phyloP scores from a whole-genome alignment of 2,797 vertebrate genomes.

The Rousettus madagascariensis region DNA sequence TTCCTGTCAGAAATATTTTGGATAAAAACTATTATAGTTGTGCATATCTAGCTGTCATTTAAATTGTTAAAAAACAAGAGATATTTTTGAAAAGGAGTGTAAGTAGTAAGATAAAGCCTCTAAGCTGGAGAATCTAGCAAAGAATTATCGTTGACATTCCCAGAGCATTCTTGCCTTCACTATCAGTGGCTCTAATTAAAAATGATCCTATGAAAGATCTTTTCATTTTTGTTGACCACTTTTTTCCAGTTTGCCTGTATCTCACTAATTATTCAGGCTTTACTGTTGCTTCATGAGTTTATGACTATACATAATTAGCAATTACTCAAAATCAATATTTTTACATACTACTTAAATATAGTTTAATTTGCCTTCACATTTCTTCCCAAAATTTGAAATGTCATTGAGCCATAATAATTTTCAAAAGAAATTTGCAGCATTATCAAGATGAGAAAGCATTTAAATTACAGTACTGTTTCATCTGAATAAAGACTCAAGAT shows the following conservation, averaged over 20 bases:
- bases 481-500: not conserved
- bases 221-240: not conserved
- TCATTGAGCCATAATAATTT: not conserved
- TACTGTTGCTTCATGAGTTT: not conserved
- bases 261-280: not conserved
- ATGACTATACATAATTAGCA: not conserved
- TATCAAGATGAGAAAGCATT: not conserved
- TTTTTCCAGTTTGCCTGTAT: not conserved
- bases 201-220: not conserved
- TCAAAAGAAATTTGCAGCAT: not conserved
- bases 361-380: not conserved
- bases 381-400: not conserved
- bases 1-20: not conserved
- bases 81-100: conserved; percentile 51
- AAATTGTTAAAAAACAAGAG: conserved; percentile 55
- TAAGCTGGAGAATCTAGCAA: not conserved
- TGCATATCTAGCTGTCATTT: conserved; percentile 42
- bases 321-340: not conserved
- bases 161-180: not conserved
- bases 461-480: not conserved
- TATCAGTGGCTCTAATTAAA: not conserved
- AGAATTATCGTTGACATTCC: not conserved
- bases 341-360: not conserved
- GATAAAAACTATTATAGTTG: conserved; percentile 24
- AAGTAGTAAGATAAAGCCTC: conserved; percentile 12